phyloP scores from a whole-genome alignment of 2,113 vertebrate genomes.

The Gymnogyps californianus region DNA sequence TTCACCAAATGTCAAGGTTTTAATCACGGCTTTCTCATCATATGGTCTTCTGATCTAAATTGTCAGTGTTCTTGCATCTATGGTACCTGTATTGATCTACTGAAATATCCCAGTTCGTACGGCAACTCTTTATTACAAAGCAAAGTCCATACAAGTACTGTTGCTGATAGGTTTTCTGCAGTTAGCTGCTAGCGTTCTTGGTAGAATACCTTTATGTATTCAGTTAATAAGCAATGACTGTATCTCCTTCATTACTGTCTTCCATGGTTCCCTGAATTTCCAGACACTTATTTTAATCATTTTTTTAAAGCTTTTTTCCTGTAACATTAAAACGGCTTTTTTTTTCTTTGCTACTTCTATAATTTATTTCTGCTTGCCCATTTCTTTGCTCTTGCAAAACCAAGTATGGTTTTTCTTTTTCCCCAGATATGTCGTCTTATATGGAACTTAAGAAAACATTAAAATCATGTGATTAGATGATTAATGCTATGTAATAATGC shows the following conservation, averaged over 20 bases:
- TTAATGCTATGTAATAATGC: background rate
- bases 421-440: background rate
- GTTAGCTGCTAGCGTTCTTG: background rate
- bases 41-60: background rate
- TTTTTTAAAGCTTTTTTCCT: background rate
- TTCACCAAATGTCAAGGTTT: background rate
- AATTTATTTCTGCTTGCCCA: background rate
- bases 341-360: background rate
- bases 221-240: background rate
- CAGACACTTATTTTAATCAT: background rate
- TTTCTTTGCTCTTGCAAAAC: background rate
- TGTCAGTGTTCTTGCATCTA: background rate
- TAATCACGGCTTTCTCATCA: background rate
- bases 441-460: background rate
- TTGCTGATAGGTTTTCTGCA: background rate
- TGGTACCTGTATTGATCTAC: background rate
- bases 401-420: background rate
- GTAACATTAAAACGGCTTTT: rapidly evolving
- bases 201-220: background rate
- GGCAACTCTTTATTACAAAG: background rate
- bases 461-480: background rate
- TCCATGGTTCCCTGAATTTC: background rate
- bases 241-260: background rate
- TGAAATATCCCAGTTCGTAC: background rate
- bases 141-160: background rate